These are phyloP conservation scores for Metridium senile DNA, from an alignment of 92 coral and sea anemone species.

Conservation along the genomic window DNA sequence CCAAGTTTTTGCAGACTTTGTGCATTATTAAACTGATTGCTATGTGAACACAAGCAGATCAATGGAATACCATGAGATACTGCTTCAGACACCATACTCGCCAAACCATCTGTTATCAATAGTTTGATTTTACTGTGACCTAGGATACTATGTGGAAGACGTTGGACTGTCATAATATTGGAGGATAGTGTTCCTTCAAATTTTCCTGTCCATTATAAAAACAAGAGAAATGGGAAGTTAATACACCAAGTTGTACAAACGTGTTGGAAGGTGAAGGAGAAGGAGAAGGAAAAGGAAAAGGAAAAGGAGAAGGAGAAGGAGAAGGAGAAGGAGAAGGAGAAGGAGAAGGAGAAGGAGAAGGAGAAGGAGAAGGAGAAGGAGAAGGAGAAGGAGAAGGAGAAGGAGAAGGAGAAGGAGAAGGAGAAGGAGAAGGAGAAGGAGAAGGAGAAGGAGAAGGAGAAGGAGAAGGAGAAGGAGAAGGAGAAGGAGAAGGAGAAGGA, in stretches of 20 bases:
- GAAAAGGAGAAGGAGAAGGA: background rate
- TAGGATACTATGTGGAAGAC: background rate
- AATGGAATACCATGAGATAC: background rate
- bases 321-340: background rate
- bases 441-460: background rate
- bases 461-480: background rate
- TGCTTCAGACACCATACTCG: background rate
- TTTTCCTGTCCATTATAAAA: background rate
- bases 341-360: background rate
- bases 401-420: background rate
- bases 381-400: background rate
- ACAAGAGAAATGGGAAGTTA: no score
- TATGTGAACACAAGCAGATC: background rate
- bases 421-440: background rate
- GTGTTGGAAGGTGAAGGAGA: background rate
- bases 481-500: background rate
- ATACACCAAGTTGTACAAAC: no score
- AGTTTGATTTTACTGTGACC: slow-evolving; percentile 3
- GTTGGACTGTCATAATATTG: background rate
- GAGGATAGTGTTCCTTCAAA: background rate
- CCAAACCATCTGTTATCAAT: background rate
- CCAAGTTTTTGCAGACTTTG: background rate
- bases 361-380: background rate
- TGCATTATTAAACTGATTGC: background rate
- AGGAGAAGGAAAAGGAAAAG: background rate